A percentile compares a stretch with the other conserved stretches of the same genome.
These are phyloP conservation scores for Sturmia bella DNA, from an alignment of 2,888 invertebrate species.

Conservation along the genomic window DNA sequence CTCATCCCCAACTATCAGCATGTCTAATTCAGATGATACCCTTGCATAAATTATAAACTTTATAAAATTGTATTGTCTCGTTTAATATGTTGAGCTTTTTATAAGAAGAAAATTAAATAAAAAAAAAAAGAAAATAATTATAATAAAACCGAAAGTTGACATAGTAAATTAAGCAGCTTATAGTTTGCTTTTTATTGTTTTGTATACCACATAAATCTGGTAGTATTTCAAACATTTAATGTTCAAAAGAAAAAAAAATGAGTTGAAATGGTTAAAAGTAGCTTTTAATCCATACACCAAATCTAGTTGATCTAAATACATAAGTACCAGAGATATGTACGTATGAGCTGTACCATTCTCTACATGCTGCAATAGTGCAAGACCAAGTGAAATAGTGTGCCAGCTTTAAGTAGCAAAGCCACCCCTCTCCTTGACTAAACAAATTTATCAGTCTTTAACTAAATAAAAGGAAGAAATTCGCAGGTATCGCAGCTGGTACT, in stretches of 20 bases:
- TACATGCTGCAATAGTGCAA: too few species aligned
- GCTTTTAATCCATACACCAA: conserved; percentile 39
- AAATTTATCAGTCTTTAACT: too few species aligned
- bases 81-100: conserved; percentile 12
- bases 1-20: neutral
- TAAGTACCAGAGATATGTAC: too few species aligned
- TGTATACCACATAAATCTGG: conserved; percentile 9
- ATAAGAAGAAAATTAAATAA: conserved; percentile 16
- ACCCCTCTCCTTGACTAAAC: too few species aligned
- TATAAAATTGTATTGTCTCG: neutral
- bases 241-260: neutral
- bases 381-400: too few species aligned
- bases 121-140: too few species aligned
- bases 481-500: too few species aligned
- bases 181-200: conserved; percentile 38
- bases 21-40: conserved; percentile 17
- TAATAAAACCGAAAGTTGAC: conserved; percentile 48
- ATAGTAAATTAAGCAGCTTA: conserved; percentile 66
- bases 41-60: conserved; percentile 9
- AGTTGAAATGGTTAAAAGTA: neutral
- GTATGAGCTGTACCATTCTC: too few species aligned
- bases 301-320: conserved; percentile 45
- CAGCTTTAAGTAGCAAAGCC: too few species aligned
- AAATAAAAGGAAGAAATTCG: too few species aligned
- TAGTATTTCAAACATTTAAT: conserved; percentile 3